phyloP scores from a whole-genome alignment of 2,113 vertebrate species.

The Romanogobio albipinnatus region DNA sequence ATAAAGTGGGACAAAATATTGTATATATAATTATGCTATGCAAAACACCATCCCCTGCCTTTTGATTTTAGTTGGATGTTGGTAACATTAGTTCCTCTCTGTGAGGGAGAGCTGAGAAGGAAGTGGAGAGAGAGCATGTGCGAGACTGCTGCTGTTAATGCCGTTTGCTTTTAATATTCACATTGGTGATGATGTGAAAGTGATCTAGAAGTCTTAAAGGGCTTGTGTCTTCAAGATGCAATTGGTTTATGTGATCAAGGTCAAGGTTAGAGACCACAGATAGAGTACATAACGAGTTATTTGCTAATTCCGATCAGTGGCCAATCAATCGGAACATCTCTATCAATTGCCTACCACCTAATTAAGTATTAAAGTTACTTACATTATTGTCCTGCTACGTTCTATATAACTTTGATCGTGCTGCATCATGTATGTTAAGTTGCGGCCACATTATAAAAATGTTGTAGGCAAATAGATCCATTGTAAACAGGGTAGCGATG shows the following conservation, averaged over 20 bases:
- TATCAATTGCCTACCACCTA: background rate
- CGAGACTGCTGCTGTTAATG: background rate
- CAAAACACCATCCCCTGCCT: background rate
- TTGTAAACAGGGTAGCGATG: no score
- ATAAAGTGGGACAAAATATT: background rate
- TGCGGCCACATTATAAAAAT: no score
- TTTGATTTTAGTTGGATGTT: background rate
- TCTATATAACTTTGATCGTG: no score
- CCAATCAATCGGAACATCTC: background rate
- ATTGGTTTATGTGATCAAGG: background rate
- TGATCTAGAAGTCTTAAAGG: background rate
- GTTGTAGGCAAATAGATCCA: no score
- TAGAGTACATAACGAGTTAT: background rate
- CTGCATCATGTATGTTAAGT: no score
- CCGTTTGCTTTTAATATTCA: background rate
- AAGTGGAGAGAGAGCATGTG: background rate
- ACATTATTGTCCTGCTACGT: no score
- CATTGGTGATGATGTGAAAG: background rate
- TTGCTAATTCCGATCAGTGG: background rate
- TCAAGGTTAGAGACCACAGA: background rate
- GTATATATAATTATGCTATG: background rate
- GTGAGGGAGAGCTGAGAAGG: background rate
- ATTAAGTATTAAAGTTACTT: background rate
- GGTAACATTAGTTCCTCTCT: background rate
- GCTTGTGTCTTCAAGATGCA: background rate